Evolutionary conservation across 2,888 invertebrate species (phyloP).

Genomic region (Diadegma fenestrale): DNA sequence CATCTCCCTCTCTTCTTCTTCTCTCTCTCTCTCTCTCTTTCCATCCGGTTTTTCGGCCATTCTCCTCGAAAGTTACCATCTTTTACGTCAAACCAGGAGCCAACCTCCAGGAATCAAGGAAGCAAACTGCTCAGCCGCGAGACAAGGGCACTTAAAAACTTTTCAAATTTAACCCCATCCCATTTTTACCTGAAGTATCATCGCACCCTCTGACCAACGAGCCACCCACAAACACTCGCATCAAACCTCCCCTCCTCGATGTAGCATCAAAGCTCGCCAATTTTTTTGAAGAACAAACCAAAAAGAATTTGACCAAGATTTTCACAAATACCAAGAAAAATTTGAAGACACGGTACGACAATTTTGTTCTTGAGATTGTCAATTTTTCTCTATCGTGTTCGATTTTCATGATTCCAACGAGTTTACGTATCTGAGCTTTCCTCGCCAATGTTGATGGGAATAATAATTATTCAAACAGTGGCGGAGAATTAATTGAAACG

Average conservation of each 20-base stretch:
- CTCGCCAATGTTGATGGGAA: background rate
- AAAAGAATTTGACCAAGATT: background rate
- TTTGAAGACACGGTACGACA: too few relatives aligned
- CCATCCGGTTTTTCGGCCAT: conserved; percentile 54
- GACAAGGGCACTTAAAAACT: conserved; percentile 81
- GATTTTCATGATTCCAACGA: background rate
- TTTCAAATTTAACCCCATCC: conserved; percentile 84
- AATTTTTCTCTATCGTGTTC: background rate
- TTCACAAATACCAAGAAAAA: background rate
- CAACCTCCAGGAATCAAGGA: conserved; percentile 71
- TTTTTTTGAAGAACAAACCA: background rate
- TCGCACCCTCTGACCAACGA: conserved; percentile 23
- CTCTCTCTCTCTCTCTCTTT: conserved; percentile 37
- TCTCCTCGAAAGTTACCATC: conserved; percentile 54
- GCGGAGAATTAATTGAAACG: conserved; percentile 20
- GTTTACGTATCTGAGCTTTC: background rate
- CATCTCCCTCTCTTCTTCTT: background rate
- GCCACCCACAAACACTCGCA: background rate
- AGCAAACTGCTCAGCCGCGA: conserved; percentile 56
- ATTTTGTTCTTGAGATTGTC: too few relatives aligned
- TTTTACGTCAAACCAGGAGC: conserved; percentile 44
- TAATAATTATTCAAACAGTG: conserved; percentile 40
- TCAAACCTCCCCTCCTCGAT: conserved; percentile 8
- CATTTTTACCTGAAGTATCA: conserved; percentile 61
- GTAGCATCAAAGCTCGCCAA: background rate